Evolutionary conservation across 2,113 vertebrate species (phyloP).

Genomic region (Calyptommatus sinebrachiatus): DNA sequence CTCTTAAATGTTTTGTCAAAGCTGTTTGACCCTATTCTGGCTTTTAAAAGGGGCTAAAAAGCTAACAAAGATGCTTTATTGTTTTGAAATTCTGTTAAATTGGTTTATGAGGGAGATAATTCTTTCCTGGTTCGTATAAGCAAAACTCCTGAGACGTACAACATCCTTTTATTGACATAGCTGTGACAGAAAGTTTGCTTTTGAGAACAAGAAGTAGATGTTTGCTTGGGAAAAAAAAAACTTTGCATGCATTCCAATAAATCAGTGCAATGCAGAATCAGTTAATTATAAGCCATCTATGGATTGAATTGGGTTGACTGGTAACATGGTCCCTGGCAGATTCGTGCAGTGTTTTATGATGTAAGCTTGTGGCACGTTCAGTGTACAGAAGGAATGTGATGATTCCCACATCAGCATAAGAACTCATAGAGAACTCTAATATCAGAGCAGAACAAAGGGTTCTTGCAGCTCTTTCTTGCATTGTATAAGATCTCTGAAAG

Average conservation of each 20-base stretch:
- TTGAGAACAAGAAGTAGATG: slow-evolving; percentile 44
- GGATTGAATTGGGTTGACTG: too few species aligned
- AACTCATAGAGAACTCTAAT: too few species aligned
- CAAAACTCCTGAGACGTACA: slow-evolving; percentile 39
- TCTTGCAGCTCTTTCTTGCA: too few species aligned
- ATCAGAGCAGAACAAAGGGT: too few species aligned
- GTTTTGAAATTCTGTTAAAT: slow-evolving; percentile 57
- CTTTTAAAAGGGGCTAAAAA: slow-evolving; percentile 55
- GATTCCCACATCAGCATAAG: too few species aligned
- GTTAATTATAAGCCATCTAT: too few species aligned
- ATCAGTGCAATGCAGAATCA: too few species aligned
- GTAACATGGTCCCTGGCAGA: too few species aligned
- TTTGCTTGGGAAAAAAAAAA: neutral
- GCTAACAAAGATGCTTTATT: slow-evolving; percentile 38
- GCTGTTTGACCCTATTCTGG: slow-evolving; percentile 49
- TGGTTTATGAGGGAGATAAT: slow-evolving; percentile 37
- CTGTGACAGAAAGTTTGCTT: slow-evolving; percentile 28
- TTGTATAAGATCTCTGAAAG: too few species aligned
- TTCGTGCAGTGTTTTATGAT: too few species aligned
- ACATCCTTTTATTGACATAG: slow-evolving; percentile 23
- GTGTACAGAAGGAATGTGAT: too few species aligned
- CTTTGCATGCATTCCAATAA: neutral
- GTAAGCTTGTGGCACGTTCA: too few species aligned
- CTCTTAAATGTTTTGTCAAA: slow-evolving; percentile 43
- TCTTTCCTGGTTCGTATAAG: slow-evolving; percentile 44